Evolutionary conservation across 2,113 vertebrate species (phyloP).

Genomic region (Pica pica): DNA sequence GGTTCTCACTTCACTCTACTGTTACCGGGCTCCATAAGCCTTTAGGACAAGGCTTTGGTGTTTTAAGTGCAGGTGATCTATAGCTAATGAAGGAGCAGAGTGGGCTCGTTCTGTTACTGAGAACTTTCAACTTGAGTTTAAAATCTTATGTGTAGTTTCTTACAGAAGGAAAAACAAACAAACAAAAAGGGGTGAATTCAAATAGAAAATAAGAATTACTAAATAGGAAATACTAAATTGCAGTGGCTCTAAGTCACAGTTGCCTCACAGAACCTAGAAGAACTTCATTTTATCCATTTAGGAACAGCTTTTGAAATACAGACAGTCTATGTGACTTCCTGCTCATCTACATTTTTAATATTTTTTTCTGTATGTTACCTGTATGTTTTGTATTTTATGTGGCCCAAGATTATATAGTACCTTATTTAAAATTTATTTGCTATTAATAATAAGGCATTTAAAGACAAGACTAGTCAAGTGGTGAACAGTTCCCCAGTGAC

Average conservation of each 20-base stretch:
- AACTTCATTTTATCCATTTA: neutral
- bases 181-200: neutral
- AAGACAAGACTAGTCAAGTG: neutral
- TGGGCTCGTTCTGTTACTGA: neutral
- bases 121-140: neutral
- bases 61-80: neutral
- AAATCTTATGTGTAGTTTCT: neutral
- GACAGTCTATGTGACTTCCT: fast-evolving
- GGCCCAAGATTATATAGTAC: neutral
- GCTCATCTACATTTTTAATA: neutral
- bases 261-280: neutral
- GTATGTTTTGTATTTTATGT: neutral
- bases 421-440: neutral
- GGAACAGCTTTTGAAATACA: neutral
- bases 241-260: neutral
- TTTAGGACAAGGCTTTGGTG: neutral
- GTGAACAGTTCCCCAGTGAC: neutral
- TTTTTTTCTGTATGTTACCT: neutral
- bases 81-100: neutral
- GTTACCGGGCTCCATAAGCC: neutral
- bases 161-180: neutral
- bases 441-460: neutral
- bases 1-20: fast-evolving
- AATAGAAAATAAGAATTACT: neutral
- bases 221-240: neutral